Conservation (phyloP, 2,888 invertebrate genomes). For the Brassicogethes aeneus region DNA sequence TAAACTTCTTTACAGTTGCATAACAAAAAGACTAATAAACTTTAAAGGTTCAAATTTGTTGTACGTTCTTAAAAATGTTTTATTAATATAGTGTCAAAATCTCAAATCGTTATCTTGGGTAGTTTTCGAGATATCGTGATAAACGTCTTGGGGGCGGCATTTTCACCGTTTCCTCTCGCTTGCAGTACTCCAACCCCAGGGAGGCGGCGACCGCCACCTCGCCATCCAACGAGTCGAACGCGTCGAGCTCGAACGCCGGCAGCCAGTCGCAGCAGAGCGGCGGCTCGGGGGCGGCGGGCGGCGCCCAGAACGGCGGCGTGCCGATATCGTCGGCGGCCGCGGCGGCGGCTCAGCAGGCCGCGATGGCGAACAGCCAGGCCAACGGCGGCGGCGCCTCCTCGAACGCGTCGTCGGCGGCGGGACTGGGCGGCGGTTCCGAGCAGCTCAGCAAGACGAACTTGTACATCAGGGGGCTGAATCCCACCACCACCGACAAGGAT, state of each 20-base stretch:
- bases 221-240: slow-evolving; percentile 70
- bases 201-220: slow-evolving; percentile 84
- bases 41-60: no score
- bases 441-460: slow-evolving; percentile 95
- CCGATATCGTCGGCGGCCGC: no score
- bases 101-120: no score
- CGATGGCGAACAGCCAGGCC: slow-evolving; percentile 27
- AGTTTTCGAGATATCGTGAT: no score
- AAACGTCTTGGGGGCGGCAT: no score
- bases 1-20: no score
- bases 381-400: no score
- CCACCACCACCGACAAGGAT: slow-evolving; percentile 94
- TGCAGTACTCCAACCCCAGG: slow-evolving; percentile 44
- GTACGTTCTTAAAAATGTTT: no score
- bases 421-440: slow-evolving; percentile 42
- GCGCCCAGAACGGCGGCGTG: slow-evolving; percentile 46
- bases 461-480: slow-evolving; percentile 93
- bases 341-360: slow-evolving; percentile 62
- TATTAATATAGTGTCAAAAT: no score
- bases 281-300: slow-evolving; percentile 29
- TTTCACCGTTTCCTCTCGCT: no score
- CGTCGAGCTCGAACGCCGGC: slow-evolving; percentile 61
- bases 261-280: slow-evolving; percentile 26
- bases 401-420: slow-evolving; percentile 37
- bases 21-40: no score